Conservation (phyloP, 2,113 vertebrate genomes). For the Seriola quinqueradiata region DNA sequence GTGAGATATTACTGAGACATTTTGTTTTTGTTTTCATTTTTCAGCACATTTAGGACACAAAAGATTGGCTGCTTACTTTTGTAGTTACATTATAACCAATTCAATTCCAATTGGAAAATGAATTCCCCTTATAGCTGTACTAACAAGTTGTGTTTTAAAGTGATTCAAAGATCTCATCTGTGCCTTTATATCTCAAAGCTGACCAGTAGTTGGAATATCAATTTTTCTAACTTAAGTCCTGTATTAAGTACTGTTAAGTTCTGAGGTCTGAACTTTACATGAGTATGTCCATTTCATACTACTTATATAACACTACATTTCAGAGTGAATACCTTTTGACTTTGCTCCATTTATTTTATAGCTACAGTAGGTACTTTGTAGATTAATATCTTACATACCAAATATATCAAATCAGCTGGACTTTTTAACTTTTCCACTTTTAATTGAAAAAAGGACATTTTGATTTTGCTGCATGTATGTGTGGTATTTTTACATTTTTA, state of each 20-base stretch:
- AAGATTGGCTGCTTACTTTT: background rate
- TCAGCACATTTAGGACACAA: background rate
- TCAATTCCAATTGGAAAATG: background rate
- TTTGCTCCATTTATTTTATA: background rate
- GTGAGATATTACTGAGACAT: background rate
- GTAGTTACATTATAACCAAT: background rate
- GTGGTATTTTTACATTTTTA: background rate
- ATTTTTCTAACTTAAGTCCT: background rate
- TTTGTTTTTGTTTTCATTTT: background rate
- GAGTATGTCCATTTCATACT: background rate
- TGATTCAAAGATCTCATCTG: background rate
- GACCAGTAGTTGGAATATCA: background rate
- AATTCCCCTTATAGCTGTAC: background rate
- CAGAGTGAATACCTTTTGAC: background rate
- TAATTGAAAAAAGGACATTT: background rate
- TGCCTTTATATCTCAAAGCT: background rate
- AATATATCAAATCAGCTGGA: background rate
- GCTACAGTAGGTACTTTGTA: background rate
- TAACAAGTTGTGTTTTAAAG: background rate
- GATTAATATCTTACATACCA: too few relatives aligned
- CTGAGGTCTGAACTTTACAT: background rate
- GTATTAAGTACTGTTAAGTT: background rate
- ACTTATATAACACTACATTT: background rate
- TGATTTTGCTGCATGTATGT: background rate
- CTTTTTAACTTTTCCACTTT: background rate